Percentiles rank a stretch among this genome's conserved stretches.
Conservation (phyloP, 2,888 invertebrate genomes). For the Metalampra italica region DNA sequence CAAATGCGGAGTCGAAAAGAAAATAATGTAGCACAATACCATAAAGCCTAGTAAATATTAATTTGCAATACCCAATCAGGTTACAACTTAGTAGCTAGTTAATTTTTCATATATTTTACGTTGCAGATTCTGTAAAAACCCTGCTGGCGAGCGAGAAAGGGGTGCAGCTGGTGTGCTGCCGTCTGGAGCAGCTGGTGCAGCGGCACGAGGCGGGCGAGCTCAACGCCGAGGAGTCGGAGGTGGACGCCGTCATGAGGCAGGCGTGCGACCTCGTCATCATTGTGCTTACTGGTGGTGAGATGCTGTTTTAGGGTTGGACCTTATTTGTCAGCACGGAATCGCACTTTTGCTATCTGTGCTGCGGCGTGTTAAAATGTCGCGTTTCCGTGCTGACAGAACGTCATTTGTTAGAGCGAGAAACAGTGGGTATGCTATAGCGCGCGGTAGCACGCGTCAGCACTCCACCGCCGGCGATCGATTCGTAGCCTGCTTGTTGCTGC, state of each 20-base stretch:
- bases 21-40: too few relatives aligned
- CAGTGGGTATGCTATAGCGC: too few relatives aligned
- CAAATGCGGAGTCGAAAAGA: too few relatives aligned
- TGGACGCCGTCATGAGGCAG: constrained; percentile 84
- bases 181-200: constrained; percentile 79
- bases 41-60: neutral
- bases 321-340: too few relatives aligned
- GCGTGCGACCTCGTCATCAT: constrained; percentile 92
- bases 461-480: too few relatives aligned
- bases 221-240: constrained; percentile 58
- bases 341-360: too few relatives aligned
- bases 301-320: neutral
- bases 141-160: constrained; percentile 86
- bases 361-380: too few relatives aligned
- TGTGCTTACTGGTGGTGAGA: constrained; percentile 89
- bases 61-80: neutral
- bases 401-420: too few relatives aligned
- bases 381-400: too few relatives aligned
- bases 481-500: too few relatives aligned
- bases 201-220: constrained; percentile 49
- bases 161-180: constrained; percentile 85
- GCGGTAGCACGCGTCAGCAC: too few relatives aligned
- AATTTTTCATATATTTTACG: too few relatives aligned
- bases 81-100: neutral
- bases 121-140: constrained; percentile 86